Evolutionary conservation across 1,140 invertebrate genomes (phyloP).

Genomic region (Drosophila pseudoobscura): DNA sequence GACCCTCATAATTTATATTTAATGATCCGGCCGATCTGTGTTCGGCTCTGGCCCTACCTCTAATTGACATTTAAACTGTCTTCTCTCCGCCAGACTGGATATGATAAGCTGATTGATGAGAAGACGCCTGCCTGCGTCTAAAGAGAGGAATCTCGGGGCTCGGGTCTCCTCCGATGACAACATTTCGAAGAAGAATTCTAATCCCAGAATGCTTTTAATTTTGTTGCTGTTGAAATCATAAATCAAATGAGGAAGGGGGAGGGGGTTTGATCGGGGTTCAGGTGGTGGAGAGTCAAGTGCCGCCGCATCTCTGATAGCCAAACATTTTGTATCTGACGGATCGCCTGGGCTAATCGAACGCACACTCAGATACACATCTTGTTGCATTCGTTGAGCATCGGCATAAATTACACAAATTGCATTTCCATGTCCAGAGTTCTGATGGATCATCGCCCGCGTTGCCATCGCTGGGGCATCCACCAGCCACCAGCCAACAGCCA

Average conservation of each 20-base stretch:
- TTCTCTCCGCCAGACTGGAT: constrained; percentile 51
- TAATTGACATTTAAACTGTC: constrained; percentile 80
- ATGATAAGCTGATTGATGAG: constrained; percentile 76
- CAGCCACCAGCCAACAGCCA: not conserved
- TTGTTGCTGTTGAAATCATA: constrained; percentile 72
- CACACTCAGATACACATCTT: constrained; percentile 42
- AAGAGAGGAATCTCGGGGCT: constrained; percentile 25
- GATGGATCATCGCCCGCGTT: constrained; percentile 77
- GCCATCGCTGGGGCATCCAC: constrained; percentile 23
- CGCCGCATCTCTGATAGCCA: constrained; percentile 53
- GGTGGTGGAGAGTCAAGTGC: constrained; percentile 51
- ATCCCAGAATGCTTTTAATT: constrained; percentile 74
- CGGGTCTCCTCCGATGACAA: constrained; percentile 65
- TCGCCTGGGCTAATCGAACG: constrained; percentile 70
- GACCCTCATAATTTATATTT: constrained; percentile 78
- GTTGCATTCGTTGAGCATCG: constrained; percentile 48
- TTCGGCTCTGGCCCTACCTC: constrained; percentile 30
- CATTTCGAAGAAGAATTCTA: constrained; percentile 47
- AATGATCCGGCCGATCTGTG: constrained; percentile 65
- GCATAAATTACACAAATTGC: constrained; percentile 83
- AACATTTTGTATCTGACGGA: constrained; percentile 77
- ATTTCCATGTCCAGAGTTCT: constrained; percentile 78
- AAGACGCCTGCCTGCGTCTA: constrained; percentile 9
- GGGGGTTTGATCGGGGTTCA: constrained; percentile 36
- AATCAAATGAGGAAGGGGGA: constrained; percentile 57